Percentiles rank a stretch among this genome's conserved stretches.
phyloP scores from a whole-genome alignment of 2,888 invertebrate species.

The Glaucopsyche alexis region DNA sequence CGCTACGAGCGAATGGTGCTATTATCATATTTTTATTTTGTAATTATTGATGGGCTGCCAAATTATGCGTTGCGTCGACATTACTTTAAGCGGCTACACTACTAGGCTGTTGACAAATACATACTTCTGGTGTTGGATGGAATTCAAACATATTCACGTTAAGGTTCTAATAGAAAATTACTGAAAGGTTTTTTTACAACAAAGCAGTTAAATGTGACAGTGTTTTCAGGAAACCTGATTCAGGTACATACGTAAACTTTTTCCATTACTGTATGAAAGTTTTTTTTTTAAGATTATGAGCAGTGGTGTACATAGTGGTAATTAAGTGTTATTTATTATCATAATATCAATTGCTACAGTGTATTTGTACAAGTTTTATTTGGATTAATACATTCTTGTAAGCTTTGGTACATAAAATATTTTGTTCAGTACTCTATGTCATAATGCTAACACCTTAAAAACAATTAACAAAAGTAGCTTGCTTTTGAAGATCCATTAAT shows the following conservation, averaged over 20 bases:
- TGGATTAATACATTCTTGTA: no score
- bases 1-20: conserved; percentile 86
- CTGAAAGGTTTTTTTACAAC: not conserved
- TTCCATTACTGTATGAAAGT: not conserved
- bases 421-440: no score
- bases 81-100: conserved; percentile 39
- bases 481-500: no score
- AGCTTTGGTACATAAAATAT: no score
- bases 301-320: not conserved
- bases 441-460: no score
- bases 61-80: conserved; percentile 44
- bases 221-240: not conserved
- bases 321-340: not conserved
- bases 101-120: conserved; percentile 54
- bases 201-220: not conserved
- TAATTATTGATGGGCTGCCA: conserved; percentile 76
- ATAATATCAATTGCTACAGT: not conserved
- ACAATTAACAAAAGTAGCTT: no score
- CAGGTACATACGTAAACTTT: not conserved
- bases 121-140: not conserved
- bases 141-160: not conserved
- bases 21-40: conserved; percentile 82
- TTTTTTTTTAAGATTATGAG: not conserved
- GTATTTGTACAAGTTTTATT: no score
- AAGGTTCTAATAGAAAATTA: not conserved